Base-by-base conservation (phyloP, 2,888 invertebrate species). In the Sipha maydis region DNA sequence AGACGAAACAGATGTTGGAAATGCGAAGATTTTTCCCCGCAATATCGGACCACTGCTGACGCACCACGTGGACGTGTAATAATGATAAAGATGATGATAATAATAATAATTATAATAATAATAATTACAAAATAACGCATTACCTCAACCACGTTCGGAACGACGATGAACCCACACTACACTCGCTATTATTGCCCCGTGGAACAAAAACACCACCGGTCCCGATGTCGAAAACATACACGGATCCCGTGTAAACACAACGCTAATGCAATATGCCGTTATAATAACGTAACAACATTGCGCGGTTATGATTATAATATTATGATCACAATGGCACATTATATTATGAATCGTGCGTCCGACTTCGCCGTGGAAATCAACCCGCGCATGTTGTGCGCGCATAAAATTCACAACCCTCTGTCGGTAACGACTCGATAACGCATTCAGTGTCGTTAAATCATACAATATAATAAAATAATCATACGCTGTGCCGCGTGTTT, bases 1-100 rank as follows among this genome's bases (percentile, higher is more conserved):
- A 48, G 41, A 77, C 48, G 48, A 54, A 77, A 77, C 77, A 77
- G 77, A 77, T 77, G 77, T 77, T 54, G 21, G 77, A 48, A 77
- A 77, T 77, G n/a, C 77, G 41, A 77, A 77, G n/a, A 28, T 28
- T 69, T 28, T 28, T 69, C 69, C n/a, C n/a, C 28, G 69, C n/a
- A 7, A 3, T 61, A 4, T 61, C 25, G 25, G 61, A 61, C 61
- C 61, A 7, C 19, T 19, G 25, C 61, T 21, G 21, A 48, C 8
- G 61, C 61, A 56, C 56, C 56, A 56, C 21, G 56, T 4, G 56
- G 19, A 56, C 25, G 61, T 21, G 25, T 9, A 61, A 61, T 61
- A 61, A 61, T 25, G 61, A 61, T 61, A 25, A 69, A 8, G 8
- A 28, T 28, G 11, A 69, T 69, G 11, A 69, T 69, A n/a, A 69